Percentiles rank a stretch among this genome's conserved stretches.
phyloP scores from a whole-genome alignment of 2,797 vertebrate species.

The Linurgus olivaceus region DNA sequence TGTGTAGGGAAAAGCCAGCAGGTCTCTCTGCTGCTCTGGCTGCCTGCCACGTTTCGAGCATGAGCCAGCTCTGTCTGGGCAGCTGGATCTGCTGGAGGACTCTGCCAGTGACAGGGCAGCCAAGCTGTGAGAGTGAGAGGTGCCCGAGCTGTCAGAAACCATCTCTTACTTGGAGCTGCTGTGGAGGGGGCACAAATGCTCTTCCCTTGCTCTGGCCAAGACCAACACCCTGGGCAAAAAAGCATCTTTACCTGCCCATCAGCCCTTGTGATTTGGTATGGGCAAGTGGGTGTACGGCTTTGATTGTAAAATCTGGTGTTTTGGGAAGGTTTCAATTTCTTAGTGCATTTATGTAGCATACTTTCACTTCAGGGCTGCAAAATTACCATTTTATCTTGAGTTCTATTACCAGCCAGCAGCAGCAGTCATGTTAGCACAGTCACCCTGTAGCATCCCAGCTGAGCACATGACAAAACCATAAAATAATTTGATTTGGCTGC shows the following conservation, averaged over 20 bases:
- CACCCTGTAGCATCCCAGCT: neutral
- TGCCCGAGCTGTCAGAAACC: conserved; percentile 20
- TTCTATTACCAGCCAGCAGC: neutral
- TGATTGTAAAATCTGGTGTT: neutral
- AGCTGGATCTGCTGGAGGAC: conserved; percentile 44
- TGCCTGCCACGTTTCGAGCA: neutral
- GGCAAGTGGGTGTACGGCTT: neutral
- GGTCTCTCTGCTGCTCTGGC: conserved; percentile 30
- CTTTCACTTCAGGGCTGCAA: neutral
- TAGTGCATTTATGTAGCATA: neutral
- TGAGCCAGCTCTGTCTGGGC: conserved; percentile 31
- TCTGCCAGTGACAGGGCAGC: conserved; percentile 35
- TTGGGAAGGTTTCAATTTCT: neutral
- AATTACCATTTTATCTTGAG: neutral
- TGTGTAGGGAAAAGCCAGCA: conserved; percentile 13
- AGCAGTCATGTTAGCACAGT: neutral
- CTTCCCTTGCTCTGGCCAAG: neutral
- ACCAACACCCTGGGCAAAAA: neutral
- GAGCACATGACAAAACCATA: neutral
- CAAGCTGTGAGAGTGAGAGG: conserved; percentile 16
- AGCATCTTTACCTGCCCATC: neutral
- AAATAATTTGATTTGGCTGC: neutral
- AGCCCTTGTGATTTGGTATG: neutral
- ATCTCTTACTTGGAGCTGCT: neutral
- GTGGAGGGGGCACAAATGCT: neutral